Conservation (phyloP, 2,888 invertebrate species). For the Eupithecia vulgata region DNA sequence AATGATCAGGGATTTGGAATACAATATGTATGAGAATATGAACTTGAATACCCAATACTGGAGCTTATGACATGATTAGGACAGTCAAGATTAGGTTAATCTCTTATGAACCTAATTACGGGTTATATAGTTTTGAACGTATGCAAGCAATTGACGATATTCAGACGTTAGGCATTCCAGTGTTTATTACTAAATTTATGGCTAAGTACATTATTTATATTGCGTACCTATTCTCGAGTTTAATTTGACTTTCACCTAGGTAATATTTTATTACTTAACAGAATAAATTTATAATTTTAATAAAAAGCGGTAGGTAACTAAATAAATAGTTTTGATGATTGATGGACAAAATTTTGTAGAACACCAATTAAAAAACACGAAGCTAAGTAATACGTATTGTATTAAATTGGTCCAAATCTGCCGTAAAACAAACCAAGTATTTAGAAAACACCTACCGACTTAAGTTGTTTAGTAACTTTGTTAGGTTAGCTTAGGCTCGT, state of each 20-base stretch:
- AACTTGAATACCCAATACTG: constrained; percentile 37
- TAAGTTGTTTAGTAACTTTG: not conserved
- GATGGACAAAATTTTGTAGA: not conserved
- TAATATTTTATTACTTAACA: too few relatives aligned
- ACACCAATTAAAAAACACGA: not conserved
- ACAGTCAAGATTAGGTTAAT: constrained; percentile 1
- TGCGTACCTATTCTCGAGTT: too few relatives aligned
- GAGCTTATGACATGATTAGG: constrained; percentile 13
- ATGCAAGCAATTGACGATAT: not conserved
- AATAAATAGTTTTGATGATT: not conserved
- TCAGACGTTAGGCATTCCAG: not conserved
- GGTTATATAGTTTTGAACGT: not conserved
- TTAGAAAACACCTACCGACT: not conserved
- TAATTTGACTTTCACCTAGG: too few relatives aligned
- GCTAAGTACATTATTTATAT: not conserved
- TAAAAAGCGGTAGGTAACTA: too few relatives aligned
- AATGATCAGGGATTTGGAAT: constrained; percentile 70
- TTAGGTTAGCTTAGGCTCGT: not conserved
- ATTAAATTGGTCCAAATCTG: not conserved
- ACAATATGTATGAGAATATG: constrained; percentile 58
- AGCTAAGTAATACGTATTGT: too few relatives aligned
- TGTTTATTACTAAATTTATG: not conserved
- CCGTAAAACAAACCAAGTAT: not conserved
- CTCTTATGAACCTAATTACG: not conserved
- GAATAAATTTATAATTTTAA: too few relatives aligned